These are phyloP conservation scores for Caretta caretta DNA, from an alignment of 2,113 vertebrate species.

Conservation along the genomic window DNA sequence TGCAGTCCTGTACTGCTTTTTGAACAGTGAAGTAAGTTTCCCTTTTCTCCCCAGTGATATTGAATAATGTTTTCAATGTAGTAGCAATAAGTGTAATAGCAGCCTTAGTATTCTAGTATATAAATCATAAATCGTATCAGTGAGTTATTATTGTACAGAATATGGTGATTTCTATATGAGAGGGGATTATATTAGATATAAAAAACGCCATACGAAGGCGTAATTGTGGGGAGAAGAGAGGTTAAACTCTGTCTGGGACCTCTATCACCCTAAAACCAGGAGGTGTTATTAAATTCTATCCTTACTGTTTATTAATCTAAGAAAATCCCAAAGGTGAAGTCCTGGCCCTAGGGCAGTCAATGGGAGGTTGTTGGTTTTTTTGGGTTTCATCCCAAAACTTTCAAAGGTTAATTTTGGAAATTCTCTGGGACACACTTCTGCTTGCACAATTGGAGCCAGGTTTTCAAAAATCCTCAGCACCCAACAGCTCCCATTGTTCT, in stretches of 20 bases:
- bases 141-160: not conserved
- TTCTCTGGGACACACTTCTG: not conserved
- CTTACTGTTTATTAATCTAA: not conserved
- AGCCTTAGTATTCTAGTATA: not conserved
- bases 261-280: not conserved
- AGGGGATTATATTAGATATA: not conserved
- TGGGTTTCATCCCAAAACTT: not conserved
- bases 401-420: not conserved
- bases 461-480: not conserved
- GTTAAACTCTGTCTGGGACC: not conserved
- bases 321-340: not conserved
- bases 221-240: not conserved
- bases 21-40: constrained; percentile 91
- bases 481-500: not conserved
- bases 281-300: not conserved
- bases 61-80: not conserved
- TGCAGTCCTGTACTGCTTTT: constrained; percentile 91
- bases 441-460: not conserved
- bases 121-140: not conserved
- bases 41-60: not conserved
- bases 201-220: not conserved
- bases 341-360: not conserved
- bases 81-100: not conserved
- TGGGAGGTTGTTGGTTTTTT: not conserved
- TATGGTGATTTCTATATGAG: not conserved